Conservation (phyloP, 2,113 vertebrate genomes). For the Festucalex cinctus region DNA sequence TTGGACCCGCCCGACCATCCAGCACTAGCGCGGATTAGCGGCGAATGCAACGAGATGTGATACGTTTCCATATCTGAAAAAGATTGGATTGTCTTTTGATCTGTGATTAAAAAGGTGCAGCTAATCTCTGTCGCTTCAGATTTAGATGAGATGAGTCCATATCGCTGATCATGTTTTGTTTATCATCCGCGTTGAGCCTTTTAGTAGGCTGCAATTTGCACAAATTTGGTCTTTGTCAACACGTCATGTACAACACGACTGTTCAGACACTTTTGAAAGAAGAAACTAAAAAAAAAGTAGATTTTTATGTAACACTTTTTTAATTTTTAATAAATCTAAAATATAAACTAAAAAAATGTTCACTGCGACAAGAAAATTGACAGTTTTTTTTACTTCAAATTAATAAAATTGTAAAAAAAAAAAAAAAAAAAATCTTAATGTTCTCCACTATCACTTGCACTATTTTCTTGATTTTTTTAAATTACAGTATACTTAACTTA, state of each 20-base stretch:
- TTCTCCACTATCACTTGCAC: no score
- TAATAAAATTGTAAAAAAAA: no score
- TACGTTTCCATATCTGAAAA: slow-evolving; percentile 30
- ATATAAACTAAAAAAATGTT: no score
- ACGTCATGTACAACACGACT: no score
- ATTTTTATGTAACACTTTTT: no score
- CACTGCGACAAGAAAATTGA: no score
- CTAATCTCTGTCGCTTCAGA: neutral
- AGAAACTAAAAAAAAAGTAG: no score
- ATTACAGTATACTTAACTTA: no score
- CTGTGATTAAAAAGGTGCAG: slow-evolving; percentile 39
- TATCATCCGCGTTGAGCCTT: slow-evolving; percentile 26
- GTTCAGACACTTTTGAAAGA: neutral
- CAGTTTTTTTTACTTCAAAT: no score
- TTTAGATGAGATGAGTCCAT: neutral
- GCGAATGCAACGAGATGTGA: slow-evolving; percentile 37
- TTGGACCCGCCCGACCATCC: slow-evolving; percentile 19
- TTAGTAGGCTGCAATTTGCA: neutral
- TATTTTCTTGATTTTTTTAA: no score
- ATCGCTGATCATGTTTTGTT: slow-evolving; percentile 31
- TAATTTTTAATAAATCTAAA: no score
- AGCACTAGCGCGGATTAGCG: slow-evolving; percentile 40
- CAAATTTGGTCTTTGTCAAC: neutral
- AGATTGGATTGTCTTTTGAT: slow-evolving; percentile 44
- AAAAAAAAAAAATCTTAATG: no score